Evolutionary conservation across 2,797 vertebrate species (phyloP).

Genomic region (Tiaroga cobitis): DNA sequence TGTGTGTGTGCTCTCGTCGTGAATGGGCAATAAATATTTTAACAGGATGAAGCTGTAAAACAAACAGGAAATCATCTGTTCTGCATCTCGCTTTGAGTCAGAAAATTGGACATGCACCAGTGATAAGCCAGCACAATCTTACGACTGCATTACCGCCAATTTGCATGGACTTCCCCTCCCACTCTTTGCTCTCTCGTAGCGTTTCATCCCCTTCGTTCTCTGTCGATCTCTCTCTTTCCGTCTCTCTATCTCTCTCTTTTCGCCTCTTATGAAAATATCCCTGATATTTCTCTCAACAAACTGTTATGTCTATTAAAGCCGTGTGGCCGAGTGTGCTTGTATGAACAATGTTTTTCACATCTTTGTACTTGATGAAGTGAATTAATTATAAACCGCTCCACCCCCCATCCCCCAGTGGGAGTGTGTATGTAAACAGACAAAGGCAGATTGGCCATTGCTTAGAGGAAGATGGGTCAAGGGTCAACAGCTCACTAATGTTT

Average conservation of each 20-base stretch:
- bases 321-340: constrained; percentile 26
- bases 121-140: constrained; percentile 32
- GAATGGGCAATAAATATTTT: constrained; percentile 27
- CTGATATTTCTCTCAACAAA: constrained; percentile 20
- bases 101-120: constrained; percentile 50
- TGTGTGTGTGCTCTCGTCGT: background rate
- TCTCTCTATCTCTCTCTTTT: constrained; percentile 7
- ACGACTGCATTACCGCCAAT: constrained; percentile 37
- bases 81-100: constrained; percentile 38
- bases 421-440: constrained; percentile 25
- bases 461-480: constrained; percentile 28
- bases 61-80: constrained; percentile 47
- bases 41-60: constrained; percentile 47
- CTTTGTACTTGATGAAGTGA: constrained; percentile 53
- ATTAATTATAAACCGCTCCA: constrained; percentile 50
- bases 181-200: constrained; percentile 1
- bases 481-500: constrained; percentile 49
- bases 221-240: background rate
- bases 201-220: background rate
- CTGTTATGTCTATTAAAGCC: background rate
- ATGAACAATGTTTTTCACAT: constrained; percentile 50
- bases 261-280: constrained; percentile 29
- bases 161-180: constrained; percentile 39
- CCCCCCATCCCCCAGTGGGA: constrained; percentile 9
- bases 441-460: constrained; percentile 19